These are phyloP conservation scores for Lordiphosa mommai DNA, from an alignment of 1,140 invertebrate species.

Conservation along the genomic window DNA sequence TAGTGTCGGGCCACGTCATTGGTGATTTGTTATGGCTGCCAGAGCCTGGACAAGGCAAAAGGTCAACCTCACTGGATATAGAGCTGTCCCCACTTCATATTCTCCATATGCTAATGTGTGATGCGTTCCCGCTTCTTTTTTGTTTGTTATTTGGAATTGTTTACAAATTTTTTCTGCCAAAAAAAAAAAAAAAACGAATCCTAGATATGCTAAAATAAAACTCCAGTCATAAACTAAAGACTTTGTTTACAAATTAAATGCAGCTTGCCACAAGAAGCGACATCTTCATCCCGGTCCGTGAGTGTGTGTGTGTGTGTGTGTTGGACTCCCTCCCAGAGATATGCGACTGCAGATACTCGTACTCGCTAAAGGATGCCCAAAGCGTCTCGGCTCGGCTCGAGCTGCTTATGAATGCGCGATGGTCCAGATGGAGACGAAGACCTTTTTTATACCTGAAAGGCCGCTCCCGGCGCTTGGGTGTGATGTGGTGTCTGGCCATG, in stretches of 20 bases:
- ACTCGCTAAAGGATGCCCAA: not conserved
- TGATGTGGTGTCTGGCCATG: constrained; percentile 36
- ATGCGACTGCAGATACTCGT: constrained; percentile 26
- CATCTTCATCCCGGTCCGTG: constrained; percentile 49
- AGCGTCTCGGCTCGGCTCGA: too few relatives aligned
- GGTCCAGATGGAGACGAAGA: constrained; percentile 8
- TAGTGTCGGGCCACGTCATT: constrained; percentile 69
- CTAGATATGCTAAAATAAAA: constrained; percentile 75
- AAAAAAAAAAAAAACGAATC: not conserved
- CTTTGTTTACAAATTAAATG: constrained; percentile 79
- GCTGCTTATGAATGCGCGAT: constrained; percentile 56
- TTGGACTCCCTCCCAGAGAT: constrained; percentile 10
- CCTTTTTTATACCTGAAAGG: constrained; percentile 1
- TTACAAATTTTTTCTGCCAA: constrained; percentile 56
- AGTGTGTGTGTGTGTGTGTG: not conserved
- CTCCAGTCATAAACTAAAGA: constrained; percentile 76
- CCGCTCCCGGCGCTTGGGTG: constrained; percentile 67
- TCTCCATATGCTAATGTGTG: constrained; percentile 55
- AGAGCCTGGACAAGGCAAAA: constrained; percentile 36
- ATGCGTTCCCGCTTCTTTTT: constrained; percentile 39
- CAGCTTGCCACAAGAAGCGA: constrained; percentile 72
- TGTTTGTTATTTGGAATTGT: constrained; percentile 47
- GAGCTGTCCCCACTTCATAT: not conserved
- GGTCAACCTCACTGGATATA: constrained; percentile 45
- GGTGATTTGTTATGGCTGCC: constrained; percentile 72